Evolutionary conservation across 2,113 vertebrate genomes (phyloP).

Genomic region (Chitala chitala): DNA sequence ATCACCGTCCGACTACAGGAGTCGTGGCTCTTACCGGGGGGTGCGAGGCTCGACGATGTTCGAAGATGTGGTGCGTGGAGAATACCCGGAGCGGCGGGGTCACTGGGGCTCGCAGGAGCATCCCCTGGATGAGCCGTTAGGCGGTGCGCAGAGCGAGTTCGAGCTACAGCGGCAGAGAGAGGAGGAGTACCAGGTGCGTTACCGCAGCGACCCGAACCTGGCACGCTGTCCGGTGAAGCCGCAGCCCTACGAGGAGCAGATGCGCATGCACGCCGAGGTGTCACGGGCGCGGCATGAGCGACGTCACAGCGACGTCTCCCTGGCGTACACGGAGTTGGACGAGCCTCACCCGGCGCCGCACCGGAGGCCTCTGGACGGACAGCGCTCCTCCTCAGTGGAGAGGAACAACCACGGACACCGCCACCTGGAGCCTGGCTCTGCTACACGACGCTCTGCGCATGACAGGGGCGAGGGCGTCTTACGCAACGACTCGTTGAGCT

Average conservation of each 20-base stretch:
- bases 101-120: constrained; percentile 67
- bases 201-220: constrained; percentile 81
- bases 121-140: constrained; percentile 56
- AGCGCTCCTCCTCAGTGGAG: constrained; percentile 71
- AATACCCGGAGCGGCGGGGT: constrained; percentile 66
- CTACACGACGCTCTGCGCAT: constrained; percentile 71
- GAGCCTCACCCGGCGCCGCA: constrained; percentile 69
- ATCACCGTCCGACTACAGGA: constrained; percentile 78
- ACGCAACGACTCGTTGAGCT: constrained; percentile 77
- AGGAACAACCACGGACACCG: constrained; percentile 55
- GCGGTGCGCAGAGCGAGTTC: constrained; percentile 66
- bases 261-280: constrained; percentile 82
- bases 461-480: constrained; percentile 77
- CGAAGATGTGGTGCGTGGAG: constrained; percentile 67
- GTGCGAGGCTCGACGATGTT: constrained; percentile 67
- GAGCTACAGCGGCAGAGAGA: constrained; percentile 72
- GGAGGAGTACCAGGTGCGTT: constrained; percentile 78
- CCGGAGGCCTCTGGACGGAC: constrained; percentile 69
- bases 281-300: constrained; percentile 77
- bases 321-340: constrained; percentile 78
- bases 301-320: constrained; percentile 78
- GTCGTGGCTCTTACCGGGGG: constrained; percentile 61
- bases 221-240: constrained; percentile 82
- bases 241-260: constrained; percentile 82
- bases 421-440: constrained; percentile 80